Base-by-base conservation (phyloP, 2,113 vertebrate species). In the Platichthys flesus region DNA sequence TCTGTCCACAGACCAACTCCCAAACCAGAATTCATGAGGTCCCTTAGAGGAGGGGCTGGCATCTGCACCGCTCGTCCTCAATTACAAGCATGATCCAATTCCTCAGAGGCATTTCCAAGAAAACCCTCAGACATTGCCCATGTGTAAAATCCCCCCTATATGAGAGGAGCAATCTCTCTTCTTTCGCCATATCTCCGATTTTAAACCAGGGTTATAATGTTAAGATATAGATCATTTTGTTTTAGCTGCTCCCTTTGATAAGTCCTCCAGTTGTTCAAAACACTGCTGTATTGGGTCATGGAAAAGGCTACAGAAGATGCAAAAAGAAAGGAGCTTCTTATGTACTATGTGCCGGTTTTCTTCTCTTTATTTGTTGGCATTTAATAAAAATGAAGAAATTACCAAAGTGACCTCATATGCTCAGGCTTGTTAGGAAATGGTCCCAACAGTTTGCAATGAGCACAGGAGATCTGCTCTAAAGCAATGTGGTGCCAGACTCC, bases 51-150 rank as follows among this genome's bases (percentile, higher is more conserved):
- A 79, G 76, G 71, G 58, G 24, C 68, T 89, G 78, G 74, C 79
- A 85, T 88, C 78, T 54, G 57, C 60, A 67, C 65, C 26, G n/a
- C 68, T 76, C 81, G 78, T 86, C 74, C 80, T 87, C 71, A 81
- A 86, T 89, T 85, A 88, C 84, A 89, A 80, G 71, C 69, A 69
- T 71, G 59, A 85, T 79, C 65, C 57, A 67, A 71, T 74, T 73
- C 85, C 78, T 87, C 74, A 85, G 79, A 86, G 57, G 47, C 81
- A 62, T 84, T 86, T 86, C 82, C 83, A 90, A 68, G 81, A 85
- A 82, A 84, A 64, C 54, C 71, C 73, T 78, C 63, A 74, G 58
- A 76, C 59, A 67, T 82, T 54, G 69, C 78, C 2, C 26, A 78
- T 75, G 72, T 81, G 66, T 81, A 85, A 79, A 81, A 80, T 74